Evolutionary conservation across 2,113 vertebrate genomes (phyloP).

Genomic region (Theropithecus gelada): DNA sequence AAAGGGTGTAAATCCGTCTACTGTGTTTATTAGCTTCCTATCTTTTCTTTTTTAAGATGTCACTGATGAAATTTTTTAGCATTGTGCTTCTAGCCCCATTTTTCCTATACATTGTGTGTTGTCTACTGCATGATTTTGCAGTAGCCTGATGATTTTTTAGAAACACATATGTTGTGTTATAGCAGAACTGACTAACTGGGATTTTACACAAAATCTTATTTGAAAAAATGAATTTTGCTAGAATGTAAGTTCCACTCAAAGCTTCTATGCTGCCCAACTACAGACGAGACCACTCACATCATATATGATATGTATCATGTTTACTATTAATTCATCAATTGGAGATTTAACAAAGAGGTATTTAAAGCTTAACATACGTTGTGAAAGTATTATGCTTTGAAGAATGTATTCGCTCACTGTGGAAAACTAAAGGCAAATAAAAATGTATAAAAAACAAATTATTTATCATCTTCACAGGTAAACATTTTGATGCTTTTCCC

Average conservation of each 20-base stretch:
- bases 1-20: not conserved
- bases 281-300: not conserved
- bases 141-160: not conserved
- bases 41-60: not conserved
- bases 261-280: not conserved
- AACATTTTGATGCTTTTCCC: not conserved
- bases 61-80: not conserved
- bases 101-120: not conserved
- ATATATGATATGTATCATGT: not conserved
- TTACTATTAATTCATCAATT: not conserved
- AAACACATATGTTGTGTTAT: not conserved
- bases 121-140: not conserved
- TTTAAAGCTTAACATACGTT: not conserved
- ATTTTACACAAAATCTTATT: not conserved
- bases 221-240: not conserved
- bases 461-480: not conserved
- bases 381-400: not conserved
- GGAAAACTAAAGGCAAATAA: conserved; percentile 21
- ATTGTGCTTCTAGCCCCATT: not conserved
- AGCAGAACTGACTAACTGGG: not conserved
- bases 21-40: not conserved
- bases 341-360: not conserved
- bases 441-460: not conserved
- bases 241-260: not conserved
- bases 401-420: not conserved